These are phyloP conservation scores for Apis cerana DNA, from an alignment of 1,140 invertebrate genomes.

Conservation along the genomic window DNA sequence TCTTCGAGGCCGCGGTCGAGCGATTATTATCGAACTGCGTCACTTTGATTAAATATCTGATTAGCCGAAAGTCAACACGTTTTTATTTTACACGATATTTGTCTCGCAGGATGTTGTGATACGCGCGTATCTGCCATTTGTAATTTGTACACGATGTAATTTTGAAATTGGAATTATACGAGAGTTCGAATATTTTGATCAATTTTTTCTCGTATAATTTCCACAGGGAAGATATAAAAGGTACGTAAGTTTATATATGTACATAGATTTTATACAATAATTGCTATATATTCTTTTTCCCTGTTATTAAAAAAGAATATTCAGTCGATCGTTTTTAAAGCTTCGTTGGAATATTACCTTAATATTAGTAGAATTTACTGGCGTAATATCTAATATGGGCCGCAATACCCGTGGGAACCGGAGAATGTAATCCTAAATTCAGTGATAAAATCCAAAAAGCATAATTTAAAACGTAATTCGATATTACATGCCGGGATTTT, in stretches of 20 bases:
- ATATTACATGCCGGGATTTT: constrained; percentile 39
- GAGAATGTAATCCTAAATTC: constrained; percentile 45
- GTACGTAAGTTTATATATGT: no score
- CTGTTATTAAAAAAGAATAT: not conserved
- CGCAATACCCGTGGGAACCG: constrained; percentile 5
- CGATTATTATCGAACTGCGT: not conserved
- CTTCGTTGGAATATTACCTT: not conserved
- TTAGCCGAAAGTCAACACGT: not conserved
- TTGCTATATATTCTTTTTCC: not conserved
- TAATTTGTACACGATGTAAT: no score
- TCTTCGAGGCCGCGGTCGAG: not conserved
- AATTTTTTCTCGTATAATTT: no score
- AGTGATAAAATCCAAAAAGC: constrained; percentile 33
- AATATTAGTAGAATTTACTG: constrained; percentile 26
- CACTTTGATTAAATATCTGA: not conserved
- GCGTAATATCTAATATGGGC: constrained; percentile 23
- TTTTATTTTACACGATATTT: no score
- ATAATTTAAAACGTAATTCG: constrained; percentile 35
- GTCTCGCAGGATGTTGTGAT: no score
- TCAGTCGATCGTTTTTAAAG: not conserved
- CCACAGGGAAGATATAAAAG: no score
- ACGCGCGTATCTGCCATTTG: no score
- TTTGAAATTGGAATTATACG: no score
- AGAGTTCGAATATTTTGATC: no score
- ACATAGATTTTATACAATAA: not conserved